phyloP scores from a whole-genome alignment of 2,797 vertebrate genomes.

The Pangasius macronema region DNA sequence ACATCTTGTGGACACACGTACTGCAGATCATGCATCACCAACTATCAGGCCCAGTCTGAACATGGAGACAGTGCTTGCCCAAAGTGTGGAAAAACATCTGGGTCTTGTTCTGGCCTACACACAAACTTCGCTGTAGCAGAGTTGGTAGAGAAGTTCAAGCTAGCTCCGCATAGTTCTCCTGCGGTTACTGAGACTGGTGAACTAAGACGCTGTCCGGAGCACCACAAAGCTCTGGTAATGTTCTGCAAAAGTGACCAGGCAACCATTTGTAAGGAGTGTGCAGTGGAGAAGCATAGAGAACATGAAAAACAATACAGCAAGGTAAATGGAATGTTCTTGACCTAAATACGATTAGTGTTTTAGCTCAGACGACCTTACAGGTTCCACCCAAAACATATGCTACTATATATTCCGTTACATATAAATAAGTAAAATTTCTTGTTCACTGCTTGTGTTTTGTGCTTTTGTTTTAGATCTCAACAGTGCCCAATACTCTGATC shows the following conservation, averaged over 20 bases:
- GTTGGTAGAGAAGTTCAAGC: not conserved
- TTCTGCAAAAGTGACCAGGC: conserved; percentile 39
- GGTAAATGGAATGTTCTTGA: not conserved
- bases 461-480: conserved; percentile 16
- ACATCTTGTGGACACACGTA: conserved; percentile 11
- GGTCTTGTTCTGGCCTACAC: not conserved
- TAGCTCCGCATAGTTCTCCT: not conserved
- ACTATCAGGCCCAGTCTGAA: not conserved
- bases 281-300: not conserved
- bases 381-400: not conserved
- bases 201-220: conserved; percentile 6
- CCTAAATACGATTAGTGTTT: not conserved
- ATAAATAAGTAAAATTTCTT: not conserved
- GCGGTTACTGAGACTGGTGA: not conserved
- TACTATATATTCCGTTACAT: not conserved
- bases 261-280: conserved; percentile 36
- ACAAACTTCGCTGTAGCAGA: not conserved
- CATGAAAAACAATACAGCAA: conserved; percentile 22
- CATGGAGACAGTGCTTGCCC: not conserved
- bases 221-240: not conserved
- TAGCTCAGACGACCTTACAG: not conserved
- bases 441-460: not conserved
- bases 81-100: conserved; percentile 13
- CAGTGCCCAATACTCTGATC: not conserved
- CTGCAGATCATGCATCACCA: conserved; percentile 11